phyloP scores from a whole-genome alignment of 2,888 invertebrate species.

The Drosophila multiciliata region DNA sequence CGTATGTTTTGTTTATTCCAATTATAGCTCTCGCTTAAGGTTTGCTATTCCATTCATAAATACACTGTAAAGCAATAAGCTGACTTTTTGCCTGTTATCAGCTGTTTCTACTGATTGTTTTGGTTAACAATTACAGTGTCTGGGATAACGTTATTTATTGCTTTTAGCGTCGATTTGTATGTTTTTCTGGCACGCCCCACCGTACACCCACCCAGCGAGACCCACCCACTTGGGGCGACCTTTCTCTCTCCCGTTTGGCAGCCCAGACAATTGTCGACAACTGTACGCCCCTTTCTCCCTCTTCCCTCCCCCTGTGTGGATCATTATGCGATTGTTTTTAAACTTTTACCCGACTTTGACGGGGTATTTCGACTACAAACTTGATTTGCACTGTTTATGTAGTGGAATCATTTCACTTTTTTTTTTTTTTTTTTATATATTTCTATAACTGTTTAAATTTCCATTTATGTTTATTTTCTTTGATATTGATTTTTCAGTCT shows the following conservation, averaged over 20 bases:
- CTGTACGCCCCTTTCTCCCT: slow-evolving; percentile 32
- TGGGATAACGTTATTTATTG: slow-evolving; percentile 49
- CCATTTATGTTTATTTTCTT: not conserved
- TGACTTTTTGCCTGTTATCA: not conserved
- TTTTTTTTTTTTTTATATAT: not conserved
- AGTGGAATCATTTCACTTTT: too few relatives aligned
- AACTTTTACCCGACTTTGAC: not conserved
- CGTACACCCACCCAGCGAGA: not conserved
- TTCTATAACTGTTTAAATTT: not conserved
- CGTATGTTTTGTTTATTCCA: not conserved
- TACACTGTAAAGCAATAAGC: not conserved
- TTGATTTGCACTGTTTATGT: not conserved
- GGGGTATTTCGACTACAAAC: not conserved
- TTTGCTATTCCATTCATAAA: not conserved
- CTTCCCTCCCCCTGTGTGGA: slow-evolving; percentile 6
- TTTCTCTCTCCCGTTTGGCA: slow-evolving; percentile 23
- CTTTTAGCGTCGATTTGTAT: slow-evolving; percentile 71
- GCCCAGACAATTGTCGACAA: slow-evolving; percentile 48
- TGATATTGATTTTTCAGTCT: not conserved
- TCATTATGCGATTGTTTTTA: slow-evolving; percentile 29
- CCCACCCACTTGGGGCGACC: slow-evolving; percentile 6
- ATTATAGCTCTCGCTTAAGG: not conserved
- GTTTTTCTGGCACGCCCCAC: slow-evolving; percentile 47
- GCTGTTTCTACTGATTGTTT: not conserved
- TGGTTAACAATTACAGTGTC: slow-evolving; percentile 53